phyloP scores from a whole-genome alignment of 2,888 invertebrate species.

The Polydrusus pterygomalis region DNA sequence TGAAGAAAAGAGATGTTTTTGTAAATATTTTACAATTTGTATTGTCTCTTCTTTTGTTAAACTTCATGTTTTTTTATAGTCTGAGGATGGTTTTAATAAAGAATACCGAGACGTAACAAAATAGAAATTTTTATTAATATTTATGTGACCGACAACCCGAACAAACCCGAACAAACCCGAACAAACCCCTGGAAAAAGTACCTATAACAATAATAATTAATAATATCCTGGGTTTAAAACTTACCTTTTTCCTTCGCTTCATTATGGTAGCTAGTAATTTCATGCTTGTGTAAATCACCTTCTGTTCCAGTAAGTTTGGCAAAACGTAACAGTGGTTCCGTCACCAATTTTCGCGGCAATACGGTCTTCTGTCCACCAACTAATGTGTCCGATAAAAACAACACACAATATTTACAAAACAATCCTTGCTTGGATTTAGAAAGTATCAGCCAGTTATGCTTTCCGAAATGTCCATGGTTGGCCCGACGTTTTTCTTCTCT shows the following conservation, averaged over 20 bases:
- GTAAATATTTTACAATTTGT: no score
- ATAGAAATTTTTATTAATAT: no score
- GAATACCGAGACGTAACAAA: no score
- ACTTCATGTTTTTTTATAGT: no score
- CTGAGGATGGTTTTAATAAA: no score
- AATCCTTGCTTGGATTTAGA: neutral
- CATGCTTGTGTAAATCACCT: neutral
- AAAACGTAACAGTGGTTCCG: neutral
- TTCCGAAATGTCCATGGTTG: neutral
- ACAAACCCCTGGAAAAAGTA: no score
- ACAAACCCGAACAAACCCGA: no score
- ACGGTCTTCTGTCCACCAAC: no score
- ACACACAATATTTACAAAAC: neutral
- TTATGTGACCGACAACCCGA: no score
- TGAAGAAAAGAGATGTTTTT: no score
- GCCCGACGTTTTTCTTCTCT: conserved; percentile 12
- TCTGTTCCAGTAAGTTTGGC: conserved; percentile 2
- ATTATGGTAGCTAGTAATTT: neutral
- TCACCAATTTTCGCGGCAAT: neutral
- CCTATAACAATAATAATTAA: neutral
- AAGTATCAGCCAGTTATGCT: neutral
- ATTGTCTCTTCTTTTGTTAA: no score
- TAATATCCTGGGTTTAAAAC: neutral
- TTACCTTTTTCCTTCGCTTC: neutral
- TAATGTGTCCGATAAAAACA: no score